phyloP scores from a whole-genome alignment of 2,113 vertebrate species.

The Pheucticus melanocephalus region DNA sequence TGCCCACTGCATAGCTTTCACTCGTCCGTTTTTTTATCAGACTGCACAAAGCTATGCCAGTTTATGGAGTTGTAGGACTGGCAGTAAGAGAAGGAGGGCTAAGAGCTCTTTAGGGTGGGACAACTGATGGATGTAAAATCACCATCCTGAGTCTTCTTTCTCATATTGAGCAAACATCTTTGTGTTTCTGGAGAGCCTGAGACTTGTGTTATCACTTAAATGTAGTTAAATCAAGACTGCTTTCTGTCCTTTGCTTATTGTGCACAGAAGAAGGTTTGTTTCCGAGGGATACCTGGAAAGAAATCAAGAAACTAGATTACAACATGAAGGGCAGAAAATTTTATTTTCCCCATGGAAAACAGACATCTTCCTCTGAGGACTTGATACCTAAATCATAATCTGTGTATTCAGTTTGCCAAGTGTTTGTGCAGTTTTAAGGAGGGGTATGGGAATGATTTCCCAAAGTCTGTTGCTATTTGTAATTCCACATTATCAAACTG shows the following conservation, averaged over 20 bases:
- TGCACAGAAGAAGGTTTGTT: not conserved
- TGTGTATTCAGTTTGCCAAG: not conserved
- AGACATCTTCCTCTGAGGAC: not conserved
- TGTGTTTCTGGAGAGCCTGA: not conserved
- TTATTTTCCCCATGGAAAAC: not conserved
- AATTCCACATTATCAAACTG: not conserved
- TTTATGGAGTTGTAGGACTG: not conserved
- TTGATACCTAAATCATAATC: not conserved
- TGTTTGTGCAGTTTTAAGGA: not conserved
- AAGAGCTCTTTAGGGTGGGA: not conserved
- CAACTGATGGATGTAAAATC: not conserved
- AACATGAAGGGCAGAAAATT: not conserved
- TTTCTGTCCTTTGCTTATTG: not conserved
- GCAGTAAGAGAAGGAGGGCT: not conserved
- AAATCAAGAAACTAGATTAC: not conserved
- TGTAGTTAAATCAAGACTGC: not conserved
- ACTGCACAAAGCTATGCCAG: not conserved
- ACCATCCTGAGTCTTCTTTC: not conserved
- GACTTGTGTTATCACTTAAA: not conserved
- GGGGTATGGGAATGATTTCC: not conserved
- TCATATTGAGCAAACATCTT: not conserved
- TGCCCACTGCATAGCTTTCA: fast-evolving
- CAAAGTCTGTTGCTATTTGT: not conserved
- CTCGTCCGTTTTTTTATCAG: not conserved
- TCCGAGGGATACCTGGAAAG: not conserved